phyloP scores from a whole-genome alignment of 2,888 invertebrate genomes.

The Agrilus biguttatus region DNA sequence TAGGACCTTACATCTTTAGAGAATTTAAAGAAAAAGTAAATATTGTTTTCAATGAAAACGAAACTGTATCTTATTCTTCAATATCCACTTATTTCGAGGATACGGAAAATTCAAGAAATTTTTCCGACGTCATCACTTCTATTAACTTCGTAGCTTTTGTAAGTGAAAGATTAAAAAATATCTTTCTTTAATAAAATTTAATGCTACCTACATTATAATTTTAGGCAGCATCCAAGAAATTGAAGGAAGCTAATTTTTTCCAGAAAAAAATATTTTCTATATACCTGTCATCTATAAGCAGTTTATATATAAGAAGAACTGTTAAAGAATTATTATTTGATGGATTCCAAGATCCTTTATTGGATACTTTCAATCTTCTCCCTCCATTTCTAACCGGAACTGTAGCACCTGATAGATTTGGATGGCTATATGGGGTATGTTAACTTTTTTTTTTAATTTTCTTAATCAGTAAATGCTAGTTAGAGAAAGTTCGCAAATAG shows the following conservation, averaged over 20 bases:
- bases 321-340: constrained; percentile 61
- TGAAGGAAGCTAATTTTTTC: constrained; percentile 41
- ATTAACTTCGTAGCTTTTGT: constrained; percentile 71
- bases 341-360: constrained; percentile 62
- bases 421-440: constrained; percentile 63
- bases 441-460: background rate
- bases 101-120: constrained; percentile 47
- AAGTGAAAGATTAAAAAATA: no score
- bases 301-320: constrained; percentile 43
- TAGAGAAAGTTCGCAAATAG: no score
- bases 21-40: constrained; percentile 58
- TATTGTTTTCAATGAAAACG: constrained; percentile 56
- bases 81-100: constrained; percentile 56
- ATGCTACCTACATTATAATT: no score
- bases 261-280: constrained; percentile 44
- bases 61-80: constrained; percentile 57
- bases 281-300: constrained; percentile 39
- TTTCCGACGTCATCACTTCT: constrained; percentile 54
- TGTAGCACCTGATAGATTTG: constrained; percentile 61
- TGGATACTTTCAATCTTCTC: constrained; percentile 47
- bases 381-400: constrained; percentile 37
- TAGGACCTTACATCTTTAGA: constrained; percentile 51
- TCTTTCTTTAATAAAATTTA: background rate
- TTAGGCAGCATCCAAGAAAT: constrained; percentile 44
- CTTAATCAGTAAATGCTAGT: background rate